A percentile compares a stretch with the other conserved stretches of the same genome.
Conservation (phyloP, 2,888 invertebrate species). For the Tribolium freemani region DNA sequence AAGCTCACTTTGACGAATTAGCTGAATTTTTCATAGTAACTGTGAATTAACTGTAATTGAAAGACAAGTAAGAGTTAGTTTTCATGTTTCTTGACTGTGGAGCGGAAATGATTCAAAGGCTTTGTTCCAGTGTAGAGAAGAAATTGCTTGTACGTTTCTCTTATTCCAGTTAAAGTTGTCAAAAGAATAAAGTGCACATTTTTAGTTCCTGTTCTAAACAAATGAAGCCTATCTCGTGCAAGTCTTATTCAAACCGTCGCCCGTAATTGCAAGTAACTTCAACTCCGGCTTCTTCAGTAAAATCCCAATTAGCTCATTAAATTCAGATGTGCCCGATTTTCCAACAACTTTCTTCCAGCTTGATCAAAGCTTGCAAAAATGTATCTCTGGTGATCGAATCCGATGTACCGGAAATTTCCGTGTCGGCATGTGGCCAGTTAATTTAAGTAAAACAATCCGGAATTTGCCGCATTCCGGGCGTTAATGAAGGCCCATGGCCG, state of each 20-base stretch:
- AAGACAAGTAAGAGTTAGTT: too few species aligned
- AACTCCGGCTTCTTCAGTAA: constrained; percentile 27
- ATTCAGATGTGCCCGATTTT: too few species aligned
- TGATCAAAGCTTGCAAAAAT: neutral
- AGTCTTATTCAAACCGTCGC: constrained; percentile 15
- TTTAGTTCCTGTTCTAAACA: neutral
- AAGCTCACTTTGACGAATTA: too few species aligned
- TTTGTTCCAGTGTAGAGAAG: neutral
- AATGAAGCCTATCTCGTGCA: constrained; percentile 7
- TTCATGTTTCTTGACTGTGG: neutral
- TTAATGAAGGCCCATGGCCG: neutral
- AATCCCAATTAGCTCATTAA: constrained; percentile 26
- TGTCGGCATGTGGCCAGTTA: constrained; percentile 26
- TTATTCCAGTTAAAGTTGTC: neutral
- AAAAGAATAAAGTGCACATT: neutral
- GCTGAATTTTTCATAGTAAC: too few species aligned
- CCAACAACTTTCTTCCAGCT: neutral
- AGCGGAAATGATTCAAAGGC: neutral
- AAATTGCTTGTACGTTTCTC: neutral
- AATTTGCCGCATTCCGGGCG: constrained; percentile 12
- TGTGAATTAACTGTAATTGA: too few species aligned
- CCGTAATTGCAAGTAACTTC: constrained; percentile 21
- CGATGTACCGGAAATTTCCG: constrained; percentile 19
- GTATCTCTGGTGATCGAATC: neutral
- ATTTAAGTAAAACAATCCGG: constrained; percentile 24